Evolutionary conservation across 2,113 vertebrate genomes (phyloP), one percentile per base, ranked within the genome.

Genomic region (Takifugu flavidus): DNA sequence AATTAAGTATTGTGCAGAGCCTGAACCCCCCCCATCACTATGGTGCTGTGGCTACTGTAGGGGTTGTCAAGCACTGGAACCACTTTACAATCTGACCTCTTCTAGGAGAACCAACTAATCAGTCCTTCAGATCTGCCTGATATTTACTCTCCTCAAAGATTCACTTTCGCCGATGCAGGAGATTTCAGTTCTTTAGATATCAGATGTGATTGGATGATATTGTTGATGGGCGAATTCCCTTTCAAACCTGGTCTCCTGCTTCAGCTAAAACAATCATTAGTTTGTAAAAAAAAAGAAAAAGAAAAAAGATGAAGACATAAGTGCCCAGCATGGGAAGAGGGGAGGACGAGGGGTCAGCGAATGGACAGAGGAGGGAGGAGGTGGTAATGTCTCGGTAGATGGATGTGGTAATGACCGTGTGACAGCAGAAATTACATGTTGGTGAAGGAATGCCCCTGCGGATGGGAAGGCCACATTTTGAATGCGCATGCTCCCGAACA

Each of bases 1-100:
- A 90, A 91, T 92, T 90, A 90, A 89, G 86, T 72, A 91, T 90
- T 90, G 86, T 88, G 39, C 54, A 60, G 47, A 67, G 65, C 69
- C 76, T 66, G 6, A 0, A 72, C 57, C 50, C 56, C 56, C 53
- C 59, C 28, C 50, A 15, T 75, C 67, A 58, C 80, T 53, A 72
- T 49, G 72, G 69, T 42, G 76, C 65, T 74, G 78, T 80, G 60
- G 54, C 64, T 84, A 82, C 79, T 72, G 82, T 82, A 78, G 65
- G 49, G 56, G 51, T 77, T 89, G 86, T 89, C 87, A 57, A 54
- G 62, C 80, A 56, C 76, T 20, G 20, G 20, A 20, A 20, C 20
- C 20, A 20, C 56, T 73, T 56, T 82, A 59, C 45, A 20, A 49
- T 25, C 47, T 39, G 46, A 56, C 53, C 61, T 49, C 34, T 13